A percentile compares a stretch with the other conserved stretches of the same genome.
phyloP scores from a whole-genome alignment of 2,113 vertebrate species.

The Saguinus imperator region DNA sequence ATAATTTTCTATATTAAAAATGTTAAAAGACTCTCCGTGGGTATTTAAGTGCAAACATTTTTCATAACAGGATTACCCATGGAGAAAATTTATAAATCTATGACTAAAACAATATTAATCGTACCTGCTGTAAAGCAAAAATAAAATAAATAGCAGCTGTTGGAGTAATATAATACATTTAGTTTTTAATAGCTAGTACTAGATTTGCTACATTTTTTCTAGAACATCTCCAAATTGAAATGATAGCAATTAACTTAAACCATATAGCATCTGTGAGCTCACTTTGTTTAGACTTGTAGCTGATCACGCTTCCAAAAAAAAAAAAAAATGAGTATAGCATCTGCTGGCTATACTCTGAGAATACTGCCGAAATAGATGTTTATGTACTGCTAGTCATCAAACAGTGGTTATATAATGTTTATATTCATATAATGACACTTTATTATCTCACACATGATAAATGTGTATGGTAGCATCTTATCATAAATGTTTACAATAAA shows the following conservation, averaged over 20 bases:
- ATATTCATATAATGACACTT: neutral
- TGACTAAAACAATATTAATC: slow-evolving; percentile 61
- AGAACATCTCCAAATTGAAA: neutral
- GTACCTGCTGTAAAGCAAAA: slow-evolving; percentile 35
- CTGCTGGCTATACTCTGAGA: neutral
- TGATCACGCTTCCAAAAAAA: neutral
- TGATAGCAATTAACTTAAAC: slow-evolving; percentile 23
- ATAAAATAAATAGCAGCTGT: slow-evolving; percentile 56
- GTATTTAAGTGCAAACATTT: slow-evolving; percentile 42
- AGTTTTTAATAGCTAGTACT: slow-evolving; percentile 34
- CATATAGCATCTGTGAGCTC: neutral
- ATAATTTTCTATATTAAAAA: slow-evolving; percentile 12
- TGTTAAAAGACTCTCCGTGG: slow-evolving; percentile 15
- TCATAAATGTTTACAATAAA: neutral
- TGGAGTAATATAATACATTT: slow-evolving; percentile 6
- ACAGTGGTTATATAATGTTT: neutral
- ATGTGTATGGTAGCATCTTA: neutral
- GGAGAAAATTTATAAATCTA: slow-evolving; percentile 63
- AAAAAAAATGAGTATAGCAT: neutral
- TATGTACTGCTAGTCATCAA: neutral
- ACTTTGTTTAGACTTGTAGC: neutral
- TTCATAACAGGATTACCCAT: slow-evolving; percentile 16
- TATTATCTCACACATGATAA: neutral
- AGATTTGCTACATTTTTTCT: neutral
- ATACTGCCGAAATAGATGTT: neutral